Evolutionary conservation across 2,797 vertebrate species (phyloP), one percentile per base, ranked within the genome.

Genomic region (Takifugu ocellatus): DNA sequence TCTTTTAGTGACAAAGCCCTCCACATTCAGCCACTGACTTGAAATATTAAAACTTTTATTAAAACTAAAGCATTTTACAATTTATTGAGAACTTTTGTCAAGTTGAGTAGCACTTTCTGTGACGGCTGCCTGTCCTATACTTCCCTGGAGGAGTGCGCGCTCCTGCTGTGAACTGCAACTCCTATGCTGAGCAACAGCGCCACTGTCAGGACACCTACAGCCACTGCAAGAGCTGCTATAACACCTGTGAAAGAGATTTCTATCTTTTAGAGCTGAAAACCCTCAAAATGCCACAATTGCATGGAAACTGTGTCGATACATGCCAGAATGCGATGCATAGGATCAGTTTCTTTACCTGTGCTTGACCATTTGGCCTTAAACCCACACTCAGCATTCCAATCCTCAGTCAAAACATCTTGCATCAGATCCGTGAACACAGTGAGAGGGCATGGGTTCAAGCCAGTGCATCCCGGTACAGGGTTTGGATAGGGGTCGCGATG

Each of bases 341-440:
- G 3, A 46, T 6, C 3, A 0, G 2, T 3, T 11, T 45, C 4
- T 25, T 73, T 54, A 91, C 89, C 85, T 80, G 85, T 59, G 48
- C 73, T 66, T 21, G 81, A 70, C 72, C 68, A 75, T 53, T 61
- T 81, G 2, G 58, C 70, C 43, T 39, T 72, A 3, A 83, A 64
- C 3, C 84, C 84, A n/a, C 95, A 96, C 68, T 94, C 93, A 0
- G 46, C 72, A 55, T 91, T 77, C 93, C 93, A 93, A 26, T 95
- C 84, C 5, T 91, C 66, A 2, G 89, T 61, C 61, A 92, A 75
- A 56, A 94, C 68, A 0, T 94, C 91, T 49, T 63, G 81, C 71
- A 93, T 78, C 59, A 94, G 81, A 65, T 91, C 84, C 11, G 70
- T 77, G 77, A 97, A 93, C 66, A 85, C 74, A 31, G 82, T 66